Evolutionary conservation across 2,797 vertebrate genomes (phyloP), one percentile per base, ranked within the genome.

Genomic region (Labeo calbasu): DNA sequence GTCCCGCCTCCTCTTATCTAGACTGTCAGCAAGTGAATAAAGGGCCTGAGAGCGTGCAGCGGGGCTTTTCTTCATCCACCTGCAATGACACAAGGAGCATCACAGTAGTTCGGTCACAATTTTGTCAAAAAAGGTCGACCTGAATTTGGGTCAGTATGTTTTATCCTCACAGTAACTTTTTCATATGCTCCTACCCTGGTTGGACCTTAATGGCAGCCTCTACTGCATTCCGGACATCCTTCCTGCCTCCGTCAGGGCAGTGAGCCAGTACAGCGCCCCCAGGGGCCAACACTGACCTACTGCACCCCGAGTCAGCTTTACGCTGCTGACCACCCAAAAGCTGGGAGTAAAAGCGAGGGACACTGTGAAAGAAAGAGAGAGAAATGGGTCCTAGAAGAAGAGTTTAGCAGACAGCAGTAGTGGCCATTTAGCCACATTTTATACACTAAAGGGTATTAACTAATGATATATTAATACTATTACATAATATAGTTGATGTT

Each of bases 141-240:
- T 36, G 3, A n/a, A 21, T 55, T 63, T 15, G 7, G 5, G 72
- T 36, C 5, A 3, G 9, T 21, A 50, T 55, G 48, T 4, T 51
- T 68, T n/a, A 50, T 21, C 43, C 10, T 53, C 2, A 19, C 8
- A 25, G 12, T 13, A 73, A 32, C 23, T 59, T 81, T 17, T 48
- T 11, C 14, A 81, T 40, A 28, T 50, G 28, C 19, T 46, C 92
- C 92, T 90, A 98, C 97, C 95, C 91, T 0, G 96, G 90, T 32
- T 96, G 94, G 12, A 95, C 96, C 91, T 96, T 96, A 84, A 92
- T 90, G 1, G 96, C 96, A 0, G 95, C 94, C 85, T 97, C 96
- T 84, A 97, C 96, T 0, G 97, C 96, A 0, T 94, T 95, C 0
- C 94, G 94, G 21, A 97, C 88, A 0, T 97, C 97, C 86, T 97